These are phyloP conservation scores for Gallinago stenura DNA, from an alignment of 2,797 vertebrate genomes.

Conservation along the genomic window DNA sequence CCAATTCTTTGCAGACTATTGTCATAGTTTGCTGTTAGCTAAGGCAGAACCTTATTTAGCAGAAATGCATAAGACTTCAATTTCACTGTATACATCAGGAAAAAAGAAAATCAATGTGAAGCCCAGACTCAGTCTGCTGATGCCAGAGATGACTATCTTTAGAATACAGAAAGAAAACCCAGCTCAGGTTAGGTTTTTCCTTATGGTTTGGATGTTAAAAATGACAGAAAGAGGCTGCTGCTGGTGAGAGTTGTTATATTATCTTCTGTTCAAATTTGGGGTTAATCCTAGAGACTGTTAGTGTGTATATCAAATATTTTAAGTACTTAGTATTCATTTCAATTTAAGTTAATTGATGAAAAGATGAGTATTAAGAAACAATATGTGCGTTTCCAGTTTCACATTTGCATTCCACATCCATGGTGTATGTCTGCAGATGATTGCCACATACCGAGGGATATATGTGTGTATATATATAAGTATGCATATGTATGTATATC, in stretches of 20 bases:
- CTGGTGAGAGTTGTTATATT: background rate
- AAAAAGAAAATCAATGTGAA: conserved; percentile 52
- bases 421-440: background rate
- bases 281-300: background rate
- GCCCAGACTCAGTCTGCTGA: conserved; percentile 22
- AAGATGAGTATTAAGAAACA: background rate
- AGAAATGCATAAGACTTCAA: conserved; percentile 36
- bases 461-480: too few relatives aligned
- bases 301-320: background rate
- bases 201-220: background rate
- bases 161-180: background rate
- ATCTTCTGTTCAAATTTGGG: background rate
- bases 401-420: background rate
- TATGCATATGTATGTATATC: background rate
- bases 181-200: background rate
- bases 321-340: background rate
- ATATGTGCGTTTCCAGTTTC: background rate
- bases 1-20: background rate
- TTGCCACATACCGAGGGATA: rapidly evolving
- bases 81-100: conserved; percentile 23
- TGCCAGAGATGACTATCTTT: conserved; percentile 31
- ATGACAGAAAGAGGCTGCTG: background rate
- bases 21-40: conserved; percentile 15
- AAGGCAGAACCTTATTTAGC: conserved; percentile 21
- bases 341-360: background rate